Evolutionary conservation across 2,797 vertebrate species (phyloP).

Genomic region (Picus viridis): DNA sequence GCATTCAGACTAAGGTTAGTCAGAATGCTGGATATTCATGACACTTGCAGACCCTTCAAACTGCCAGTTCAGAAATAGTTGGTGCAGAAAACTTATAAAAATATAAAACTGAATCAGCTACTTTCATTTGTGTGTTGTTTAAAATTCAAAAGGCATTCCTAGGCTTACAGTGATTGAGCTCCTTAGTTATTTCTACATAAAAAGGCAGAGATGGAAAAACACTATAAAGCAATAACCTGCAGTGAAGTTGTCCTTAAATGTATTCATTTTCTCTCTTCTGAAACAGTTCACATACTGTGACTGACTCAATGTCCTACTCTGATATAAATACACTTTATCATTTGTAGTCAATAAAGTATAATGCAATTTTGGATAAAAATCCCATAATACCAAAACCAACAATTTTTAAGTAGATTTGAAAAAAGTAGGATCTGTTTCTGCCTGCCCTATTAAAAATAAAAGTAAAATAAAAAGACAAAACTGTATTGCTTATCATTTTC

Average conservation of each 20-base stretch:
- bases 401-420: neutral
- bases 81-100: neutral
- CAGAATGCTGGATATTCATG: neutral
- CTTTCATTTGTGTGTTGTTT: constrained; percentile 22
- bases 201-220: constrained; percentile 27
- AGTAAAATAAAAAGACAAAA: too few relatives aligned
- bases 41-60: neutral
- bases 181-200: constrained; percentile 9
- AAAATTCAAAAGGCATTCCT: constrained; percentile 19
- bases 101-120: constrained; percentile 6
- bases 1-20: neutral
- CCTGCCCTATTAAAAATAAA: neutral
- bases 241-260: constrained; percentile 9
- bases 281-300: constrained; percentile 5
- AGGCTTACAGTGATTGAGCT: constrained; percentile 20
- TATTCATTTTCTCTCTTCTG: constrained; percentile 15
- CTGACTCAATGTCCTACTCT: neutral
- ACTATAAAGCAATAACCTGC: constrained; percentile 26
- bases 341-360: neutral
- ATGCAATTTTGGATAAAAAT: neutral
- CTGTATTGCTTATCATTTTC: neutral
- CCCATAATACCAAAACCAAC: neutral
- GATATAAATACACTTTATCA: neutral
- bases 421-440: neutral
- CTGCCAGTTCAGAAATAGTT: neutral